Base-by-base conservation (phyloP, 2,888 invertebrate species). In the Caenorhabditis sp. region DNA sequence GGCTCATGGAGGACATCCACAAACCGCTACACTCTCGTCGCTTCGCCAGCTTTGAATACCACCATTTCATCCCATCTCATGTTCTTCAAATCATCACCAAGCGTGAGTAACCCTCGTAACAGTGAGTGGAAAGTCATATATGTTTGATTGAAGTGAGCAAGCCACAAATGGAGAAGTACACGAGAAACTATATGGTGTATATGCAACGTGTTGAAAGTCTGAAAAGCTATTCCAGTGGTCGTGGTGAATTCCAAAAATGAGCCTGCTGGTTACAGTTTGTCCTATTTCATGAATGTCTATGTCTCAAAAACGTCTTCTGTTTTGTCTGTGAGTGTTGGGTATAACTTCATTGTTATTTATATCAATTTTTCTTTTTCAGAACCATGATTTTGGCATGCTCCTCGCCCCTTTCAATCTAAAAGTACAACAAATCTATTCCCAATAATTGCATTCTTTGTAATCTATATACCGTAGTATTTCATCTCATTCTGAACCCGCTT, bases 11-110 rank as follows among this genome's bases (percentile, higher is more conserved):
- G 0, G 68, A 76, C 51, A n/a, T 68, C 59, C 38, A n/a, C 26
- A 35, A 35, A 14, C 76, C 76, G 1, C 51, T 76, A 2, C 76
- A 76, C 51, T 58, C 68, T 19, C 68, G 68, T 26, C 68, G 58
- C 8, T 69, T 76, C n/a, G 49, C 68, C 24, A 76, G 56, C 35
- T 76, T 76, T 51, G 76, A 76, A 26, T 59, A 68, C 35, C 59
- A 68, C 35, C 76, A 76, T 35, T 76, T 76, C 38, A 61, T 68
- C 14, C 76, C 76, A 54, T 73, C 73, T 16, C 73, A 73, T 38
- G 38, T 38, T 16, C 47, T 47, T n/a, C 56, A 54, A n/a, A 56
- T 70, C 22, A 7, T 47, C 12, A 47, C 70, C 0, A 58, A 70
- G n/a, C 44, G 70, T 70, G 28, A 44, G 70, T 58, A 6, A n/a